Evolutionary conservation across 2,888 invertebrate species (phyloP), one percentile per base, ranked within the genome.

Genomic region (Folsomia candida): DNA sequence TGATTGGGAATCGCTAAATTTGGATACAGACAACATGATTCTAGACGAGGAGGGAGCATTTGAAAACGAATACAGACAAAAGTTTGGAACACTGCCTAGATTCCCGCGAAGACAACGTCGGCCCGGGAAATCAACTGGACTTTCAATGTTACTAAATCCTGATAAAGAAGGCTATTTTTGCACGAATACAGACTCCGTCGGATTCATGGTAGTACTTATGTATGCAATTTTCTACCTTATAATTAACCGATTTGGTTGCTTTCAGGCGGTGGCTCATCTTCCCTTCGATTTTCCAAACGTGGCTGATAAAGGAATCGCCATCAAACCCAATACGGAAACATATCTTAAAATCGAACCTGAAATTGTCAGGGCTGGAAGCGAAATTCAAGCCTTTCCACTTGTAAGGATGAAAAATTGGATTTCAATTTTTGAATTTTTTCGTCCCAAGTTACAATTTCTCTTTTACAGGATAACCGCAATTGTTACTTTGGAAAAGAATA

Each of bases 121-220:
- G 51, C 71, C 78, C 6, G 79, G 79, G 27, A 76, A 75, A 73
- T 61, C 71, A 1, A 74, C 76, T 18, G 79, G 79, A 2, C 62
- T 79, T 18, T 76, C 78, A 0, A 59, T 79, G 24, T 64, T 79
- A 0, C 66, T 79, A 2, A 71, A 79, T 68, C 77, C 79, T 0
- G 75, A 77, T 65, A 37, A 77, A 22, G 67, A 76, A 1, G 71
- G 76, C 24, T 79, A 79, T 63, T 72, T 68, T 54, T 79, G 79
- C 26, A 47, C 1, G 76, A n/a, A n/a, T n/a, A n/a, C n/a, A n/a
- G n/a, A n/a, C n/a, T n/a, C n/a, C n/a, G n/a, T n/a, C n/a, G n/a
- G 76, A 63, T 76, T 76, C 70, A 65, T 70, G 47, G 74, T 76
- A 64, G 18, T 11, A 11, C 9, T 11, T 11, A 47, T 65, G 20